Conservation (phyloP, 1,140 invertebrate species). For the Atta colombica region DNA sequence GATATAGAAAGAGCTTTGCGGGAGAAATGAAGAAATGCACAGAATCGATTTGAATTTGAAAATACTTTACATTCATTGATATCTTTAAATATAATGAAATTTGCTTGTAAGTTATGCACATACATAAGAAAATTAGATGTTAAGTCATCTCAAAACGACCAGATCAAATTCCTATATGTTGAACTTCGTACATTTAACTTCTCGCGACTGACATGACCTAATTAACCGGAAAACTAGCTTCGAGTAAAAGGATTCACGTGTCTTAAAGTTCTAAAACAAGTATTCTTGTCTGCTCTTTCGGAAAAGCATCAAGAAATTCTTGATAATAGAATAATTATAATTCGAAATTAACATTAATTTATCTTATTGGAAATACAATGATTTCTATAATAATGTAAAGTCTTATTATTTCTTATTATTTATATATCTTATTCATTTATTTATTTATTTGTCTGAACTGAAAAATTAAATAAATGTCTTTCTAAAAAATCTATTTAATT, state of each 20-base stretch:
- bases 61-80: constrained; percentile 21
- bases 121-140: not conserved
- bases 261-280: constrained; percentile 45
- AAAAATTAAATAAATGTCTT: too few relatives aligned
- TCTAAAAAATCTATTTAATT: not conserved
- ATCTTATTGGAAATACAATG: not conserved
- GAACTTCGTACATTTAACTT: constrained; percentile 52
- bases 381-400: not conserved
- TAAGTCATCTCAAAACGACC: not conserved
- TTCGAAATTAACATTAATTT: constrained; percentile 23
- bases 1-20: not conserved
- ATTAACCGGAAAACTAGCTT: constrained; percentile 47
- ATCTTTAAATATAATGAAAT: constrained; percentile 5
- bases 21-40: not conserved
- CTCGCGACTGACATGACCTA: constrained; percentile 40
- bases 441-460: not conserved
- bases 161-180: constrained; percentile 29
- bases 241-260: constrained; percentile 44
- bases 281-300: constrained; percentile 16
- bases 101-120: not conserved
- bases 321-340: constrained; percentile 6
- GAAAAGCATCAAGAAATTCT: constrained; percentile 15
- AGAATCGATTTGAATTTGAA: constrained; percentile 1
- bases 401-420: not conserved
- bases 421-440: not conserved